Base-by-base conservation (phyloP, 2,797 vertebrate species). In the Myotis daubentonii region DNA sequence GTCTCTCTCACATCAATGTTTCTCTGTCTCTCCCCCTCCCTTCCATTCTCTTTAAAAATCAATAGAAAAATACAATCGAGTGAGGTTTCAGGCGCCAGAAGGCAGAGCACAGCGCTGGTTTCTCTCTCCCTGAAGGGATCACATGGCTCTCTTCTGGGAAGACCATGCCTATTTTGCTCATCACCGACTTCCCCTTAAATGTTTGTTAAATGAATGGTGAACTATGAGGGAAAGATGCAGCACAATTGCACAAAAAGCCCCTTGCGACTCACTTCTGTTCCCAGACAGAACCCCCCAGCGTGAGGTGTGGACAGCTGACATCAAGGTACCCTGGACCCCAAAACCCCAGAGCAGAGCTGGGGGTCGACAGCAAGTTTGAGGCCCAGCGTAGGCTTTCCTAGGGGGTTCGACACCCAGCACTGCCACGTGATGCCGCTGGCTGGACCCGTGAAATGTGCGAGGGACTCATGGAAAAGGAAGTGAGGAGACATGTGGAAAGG, bases 401-500 rank as follows among this genome's bases (percentile, higher is more conserved):
- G 66, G 10, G 19, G 33, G 28, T 10, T 3, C 5, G 2, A 38
- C 33, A 19, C 66, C n/a, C 1, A 0, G 19, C 47, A 8, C 81
- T 44, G 82, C 28, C 79, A 19, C 11, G 0, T 2, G 11, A 65
- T 8, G 55, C 44, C 66, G 0, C 23, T 30, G 16, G 33, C 91
- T 16, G 28, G 28, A 17, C 41, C 33, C 3, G 0, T n/a, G 7
- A 8, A 2, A 8, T 1, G 1, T 7, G 10, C 36, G 7, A 51
- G 47, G 12, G 25, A 15, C 41, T 81, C 6, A 0, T 20, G 22
- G 60, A 1, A 8, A 30, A 25, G 20, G 10, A 57, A 16, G 8
- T 4, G 68, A 65, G 68, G n/a, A 33, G 13, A 15, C 9, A 2
- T 36, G 10, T 6, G 33, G n/a, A 7, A 65, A 5, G 60, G 12